These are phyloP conservation scores for Ormyrus pomaceus DNA, from an alignment of 2,888 invertebrate species.

Conservation along the genomic window DNA sequence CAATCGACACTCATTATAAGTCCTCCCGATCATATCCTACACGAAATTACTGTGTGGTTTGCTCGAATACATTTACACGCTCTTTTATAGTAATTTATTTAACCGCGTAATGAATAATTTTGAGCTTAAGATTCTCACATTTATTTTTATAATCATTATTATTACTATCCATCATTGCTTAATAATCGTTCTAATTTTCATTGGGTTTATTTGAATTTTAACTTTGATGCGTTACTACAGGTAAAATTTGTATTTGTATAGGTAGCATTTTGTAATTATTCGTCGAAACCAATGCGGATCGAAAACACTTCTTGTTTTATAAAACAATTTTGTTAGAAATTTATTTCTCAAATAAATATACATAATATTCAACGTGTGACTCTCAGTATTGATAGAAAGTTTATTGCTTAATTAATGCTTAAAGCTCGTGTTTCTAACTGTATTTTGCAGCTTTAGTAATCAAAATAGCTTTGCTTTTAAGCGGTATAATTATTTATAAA, in stretches of 20 bases:
- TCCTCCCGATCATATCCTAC: constrained; percentile 28
- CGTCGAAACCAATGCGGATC: constrained; percentile 33
- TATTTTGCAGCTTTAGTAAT: constrained; percentile 24
- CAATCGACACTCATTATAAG: constrained; percentile 53
- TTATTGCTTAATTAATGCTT: constrained; percentile 48
- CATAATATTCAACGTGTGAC: not conserved
- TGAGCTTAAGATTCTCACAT: constrained; percentile 21
- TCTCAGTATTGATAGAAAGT: constrained; percentile 5
- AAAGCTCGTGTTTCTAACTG: constrained; percentile 33
- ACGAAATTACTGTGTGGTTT: constrained; percentile 37
- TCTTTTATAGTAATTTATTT: constrained; percentile 34
- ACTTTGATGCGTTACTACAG: constrained; percentile 49
- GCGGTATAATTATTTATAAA: too few species aligned
- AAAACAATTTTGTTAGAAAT: not conserved
- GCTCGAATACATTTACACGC: constrained; percentile 27
- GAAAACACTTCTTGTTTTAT: constrained; percentile 6
- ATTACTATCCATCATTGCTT: constrained; percentile 33
- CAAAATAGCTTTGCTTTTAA: not conserved
- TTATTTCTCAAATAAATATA: constrained; percentile 13
- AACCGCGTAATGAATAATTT: constrained; percentile 30
- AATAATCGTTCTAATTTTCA: constrained; percentile 16
- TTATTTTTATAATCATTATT: constrained; percentile 27
- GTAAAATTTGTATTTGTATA: constrained; percentile 50
- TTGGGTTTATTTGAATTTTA: constrained; percentile 48
- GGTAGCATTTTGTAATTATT: constrained; percentile 39